Conservation (phyloP, 1,140 invertebrate genomes). For the Drosophila micromelanica region DNA sequence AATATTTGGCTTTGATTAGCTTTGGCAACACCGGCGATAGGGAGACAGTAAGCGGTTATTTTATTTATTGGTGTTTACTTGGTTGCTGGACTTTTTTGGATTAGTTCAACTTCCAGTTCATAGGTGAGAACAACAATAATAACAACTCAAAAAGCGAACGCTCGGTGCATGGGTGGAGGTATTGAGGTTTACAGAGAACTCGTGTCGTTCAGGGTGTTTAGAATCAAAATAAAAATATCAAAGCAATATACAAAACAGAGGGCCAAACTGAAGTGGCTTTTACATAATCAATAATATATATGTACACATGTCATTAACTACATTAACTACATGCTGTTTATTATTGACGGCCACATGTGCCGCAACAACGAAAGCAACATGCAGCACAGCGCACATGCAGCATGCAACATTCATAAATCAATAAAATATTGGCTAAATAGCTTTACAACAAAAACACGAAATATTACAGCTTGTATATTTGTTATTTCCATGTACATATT, state of each 20-base stretch:
- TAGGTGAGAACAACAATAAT: constrained; percentile 60
- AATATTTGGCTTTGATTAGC: constrained; percentile 28
- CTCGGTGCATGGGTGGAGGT: constrained; percentile 63
- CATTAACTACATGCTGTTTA: too few species aligned
- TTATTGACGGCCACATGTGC: too few species aligned
- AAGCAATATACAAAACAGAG: constrained; percentile 57
- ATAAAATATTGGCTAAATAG: neutral
- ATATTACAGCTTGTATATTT: neutral
- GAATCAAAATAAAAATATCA: constrained; percentile 54
- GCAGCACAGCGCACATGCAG: constrained; percentile 5
- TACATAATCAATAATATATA: constrained; percentile 39
- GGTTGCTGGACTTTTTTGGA: constrained; percentile 9
- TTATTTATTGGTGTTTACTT: constrained; percentile 18
- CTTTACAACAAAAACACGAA: neutral
- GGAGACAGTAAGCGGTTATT: constrained; percentile 43
- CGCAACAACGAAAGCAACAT: constrained; percentile 15
- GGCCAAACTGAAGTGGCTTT: constrained; percentile 52
- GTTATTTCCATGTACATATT: neutral
- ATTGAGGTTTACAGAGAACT: constrained; percentile 43
- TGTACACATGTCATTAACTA: neutral
- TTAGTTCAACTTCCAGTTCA: constrained; percentile 58
- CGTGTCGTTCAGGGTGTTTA: constrained; percentile 35
- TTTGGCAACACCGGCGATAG: constrained; percentile 42
- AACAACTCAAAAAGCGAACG: constrained; percentile 72
- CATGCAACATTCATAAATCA: constrained; percentile 9